phyloP scores from a whole-genome alignment of 2,888 invertebrate species.

The Ennomos quercinarius region DNA sequence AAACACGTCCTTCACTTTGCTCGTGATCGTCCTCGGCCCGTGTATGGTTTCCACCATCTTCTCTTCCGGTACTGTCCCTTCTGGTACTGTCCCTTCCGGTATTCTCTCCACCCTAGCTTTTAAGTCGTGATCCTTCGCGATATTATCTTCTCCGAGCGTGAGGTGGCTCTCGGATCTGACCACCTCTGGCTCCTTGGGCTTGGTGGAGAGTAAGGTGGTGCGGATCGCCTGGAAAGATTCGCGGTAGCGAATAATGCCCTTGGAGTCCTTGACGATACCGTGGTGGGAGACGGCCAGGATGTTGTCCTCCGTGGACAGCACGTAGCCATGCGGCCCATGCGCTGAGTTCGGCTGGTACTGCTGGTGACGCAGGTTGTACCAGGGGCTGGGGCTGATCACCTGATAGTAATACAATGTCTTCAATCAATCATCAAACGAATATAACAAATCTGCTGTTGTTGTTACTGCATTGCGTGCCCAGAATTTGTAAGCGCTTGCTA shows the following conservation, averaged over 20 bases:
- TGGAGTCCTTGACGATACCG: slow-evolving; percentile 42
- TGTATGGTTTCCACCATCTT: background rate
- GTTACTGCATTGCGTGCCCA: no score
- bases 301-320: slow-evolving; percentile 53
- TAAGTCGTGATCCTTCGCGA: no score
- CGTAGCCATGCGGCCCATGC: slow-evolving; percentile 72
- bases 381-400: slow-evolving; percentile 73
- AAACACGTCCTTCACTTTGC: background rate
- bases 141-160: no score
- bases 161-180: no score
- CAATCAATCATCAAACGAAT: no score
- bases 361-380: slow-evolving; percentile 87
- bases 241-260: slow-evolving; percentile 52
- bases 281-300: slow-evolving; percentile 41
- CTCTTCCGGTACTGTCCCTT: no score
- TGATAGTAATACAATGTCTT: slow-evolving; percentile 36
- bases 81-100: no score
- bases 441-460: no score
- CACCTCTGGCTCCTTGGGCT: background rate
- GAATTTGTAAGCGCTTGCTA: no score
- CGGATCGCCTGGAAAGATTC: slow-evolving; percentile 40
- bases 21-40: slow-evolving; percentile 1
- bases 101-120: no score
- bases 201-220: slow-evolving; percentile 31
- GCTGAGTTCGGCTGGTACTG: slow-evolving; percentile 84